phyloP scores from a whole-genome alignment of 2,113 vertebrate species.

The Tragelaphus scriptus region DNA sequence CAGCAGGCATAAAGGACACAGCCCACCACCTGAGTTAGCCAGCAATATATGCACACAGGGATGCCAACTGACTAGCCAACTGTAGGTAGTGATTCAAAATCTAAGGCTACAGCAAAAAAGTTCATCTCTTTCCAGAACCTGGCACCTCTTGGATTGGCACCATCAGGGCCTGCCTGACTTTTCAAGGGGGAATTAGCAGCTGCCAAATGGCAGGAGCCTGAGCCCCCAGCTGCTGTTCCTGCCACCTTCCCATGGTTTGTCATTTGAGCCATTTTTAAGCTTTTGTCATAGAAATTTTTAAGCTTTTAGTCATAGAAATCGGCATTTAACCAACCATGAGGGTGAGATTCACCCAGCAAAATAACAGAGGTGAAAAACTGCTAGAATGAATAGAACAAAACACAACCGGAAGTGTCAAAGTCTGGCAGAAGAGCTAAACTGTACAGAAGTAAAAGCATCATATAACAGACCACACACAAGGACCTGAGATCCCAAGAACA shows the following conservation, averaged over 20 bases:
- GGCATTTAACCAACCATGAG: slow-evolving; percentile 9
- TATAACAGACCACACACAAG: neutral
- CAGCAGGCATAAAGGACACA: neutral
- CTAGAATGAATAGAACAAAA: neutral
- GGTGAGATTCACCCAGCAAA: neutral
- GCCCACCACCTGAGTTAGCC: neutral
- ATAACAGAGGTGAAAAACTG: neutral
- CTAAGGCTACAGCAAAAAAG: slow-evolving; percentile 33
- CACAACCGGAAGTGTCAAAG: neutral
- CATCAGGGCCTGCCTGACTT: neutral
- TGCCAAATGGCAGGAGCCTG: neutral
- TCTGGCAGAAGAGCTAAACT: neutral
- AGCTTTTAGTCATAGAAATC: neutral
- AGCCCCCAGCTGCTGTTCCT: neutral
- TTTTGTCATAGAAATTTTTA: neutral
- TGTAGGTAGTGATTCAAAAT: slow-evolving; percentile 46
- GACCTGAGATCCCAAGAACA: neutral
- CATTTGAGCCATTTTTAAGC: neutral
- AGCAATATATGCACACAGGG: neutral
- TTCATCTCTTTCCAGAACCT: neutral
- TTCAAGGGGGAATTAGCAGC: neutral
- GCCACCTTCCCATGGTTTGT: neutral
- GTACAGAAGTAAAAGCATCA: neutral
- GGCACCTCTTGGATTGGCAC: neutral
- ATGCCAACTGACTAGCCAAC: neutral